Base-by-base conservation (phyloP, 2,113 vertebrate species). In the Epinephelus moara region DNA sequence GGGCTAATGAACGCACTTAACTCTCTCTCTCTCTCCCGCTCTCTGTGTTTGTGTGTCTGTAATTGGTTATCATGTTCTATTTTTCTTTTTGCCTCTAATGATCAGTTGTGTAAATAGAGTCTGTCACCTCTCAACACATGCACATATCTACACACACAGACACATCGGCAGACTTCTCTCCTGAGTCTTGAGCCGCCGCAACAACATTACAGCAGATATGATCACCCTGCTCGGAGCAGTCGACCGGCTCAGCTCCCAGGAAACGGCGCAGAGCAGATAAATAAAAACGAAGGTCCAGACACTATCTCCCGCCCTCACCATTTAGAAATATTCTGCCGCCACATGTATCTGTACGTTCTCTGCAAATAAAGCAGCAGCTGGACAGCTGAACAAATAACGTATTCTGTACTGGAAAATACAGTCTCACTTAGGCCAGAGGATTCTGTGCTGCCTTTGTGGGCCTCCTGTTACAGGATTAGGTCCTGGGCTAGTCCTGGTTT, bases 1-100 rank as follows among this genome's bases (percentile, higher is more conserved):
- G 80, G 74, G 70, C 90, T 93, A 87, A 93, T 92, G 89, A 92
- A 87, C 77, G 12, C 50, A 81, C 86, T 91, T 87, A 75, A 75
- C 78, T 82, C 86, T 53, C 62, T 40, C 82, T 27, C 78, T 53
- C 6, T 37, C 33, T 37, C 30, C 30, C 27, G 23, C 74, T 47
- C 76, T 72, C 53, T 67, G 52, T 78, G 78, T 78, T 47, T 88
- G 77, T 71, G 86, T 74, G 75, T 77, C 71, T 87, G 56, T 88
- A 88, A 87, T 83, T 91, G 81, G 53, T 86, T 89, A 84, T 90
- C 76, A 71, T 91, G 89, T 84, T 81, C 67, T 72, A 33, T 70
- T 78, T 81, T 84, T 33, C 75, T 61, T 78, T 82, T 80, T 84
- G 62, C 81, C 62, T 86, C 76, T 87, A 81, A 88, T 72, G 73